These are phyloP conservation scores for Acleris cristana DNA, from an alignment of 2,888 invertebrate species.

Conservation along the genomic window DNA sequence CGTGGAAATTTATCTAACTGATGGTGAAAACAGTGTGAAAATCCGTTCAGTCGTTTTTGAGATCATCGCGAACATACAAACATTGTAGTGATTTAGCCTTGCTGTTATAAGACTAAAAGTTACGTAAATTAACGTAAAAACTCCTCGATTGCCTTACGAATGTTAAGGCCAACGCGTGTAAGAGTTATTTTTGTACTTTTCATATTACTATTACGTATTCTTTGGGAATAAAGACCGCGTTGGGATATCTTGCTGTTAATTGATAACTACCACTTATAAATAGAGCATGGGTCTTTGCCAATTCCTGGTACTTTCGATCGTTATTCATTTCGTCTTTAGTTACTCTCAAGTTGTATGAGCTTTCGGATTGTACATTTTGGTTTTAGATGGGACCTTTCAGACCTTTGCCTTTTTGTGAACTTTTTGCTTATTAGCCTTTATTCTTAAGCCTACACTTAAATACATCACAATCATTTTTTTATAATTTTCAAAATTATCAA, in stretches of 20 bases:
- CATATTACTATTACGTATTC: background rate
- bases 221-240: background rate
- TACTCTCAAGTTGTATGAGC: background rate
- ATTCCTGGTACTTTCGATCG: slow-evolving; percentile 3
- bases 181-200: background rate
- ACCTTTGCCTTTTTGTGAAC: background rate
- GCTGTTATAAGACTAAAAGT: background rate
- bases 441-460: background rate
- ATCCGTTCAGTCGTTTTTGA: too few relatives aligned
- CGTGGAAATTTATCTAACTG: too few relatives aligned
- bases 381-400: background rate
- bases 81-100: too few relatives aligned
- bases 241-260: slow-evolving; percentile 1
- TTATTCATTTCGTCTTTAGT: slow-evolving; percentile 1
- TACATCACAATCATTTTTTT: too few relatives aligned
- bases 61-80: too few relatives aligned
- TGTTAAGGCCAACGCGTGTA: slow-evolving; percentile 9
- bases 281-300: slow-evolving; percentile 5
- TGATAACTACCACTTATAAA: background rate
- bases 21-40: too few relatives aligned
- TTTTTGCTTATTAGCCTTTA: background rate
- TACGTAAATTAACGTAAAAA: background rate
- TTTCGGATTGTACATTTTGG: background rate
- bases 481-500: too few relatives aligned
- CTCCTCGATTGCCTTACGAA: background rate